Evolutionary conservation across 2,888 invertebrate genomes (phyloP).

Genomic region (Aelia acuminata): DNA sequence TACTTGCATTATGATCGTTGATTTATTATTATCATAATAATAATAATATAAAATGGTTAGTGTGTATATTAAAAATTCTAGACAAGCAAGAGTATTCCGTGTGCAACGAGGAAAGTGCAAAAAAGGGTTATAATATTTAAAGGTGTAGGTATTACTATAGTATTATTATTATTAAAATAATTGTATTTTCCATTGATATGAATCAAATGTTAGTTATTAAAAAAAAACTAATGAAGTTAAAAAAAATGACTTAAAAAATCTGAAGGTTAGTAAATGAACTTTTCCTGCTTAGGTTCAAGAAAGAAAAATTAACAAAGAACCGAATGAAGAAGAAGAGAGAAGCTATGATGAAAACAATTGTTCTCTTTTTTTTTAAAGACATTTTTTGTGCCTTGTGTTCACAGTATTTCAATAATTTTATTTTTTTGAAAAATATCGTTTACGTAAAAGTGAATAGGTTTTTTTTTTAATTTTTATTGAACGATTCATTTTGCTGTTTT

Average conservation of each 20-base stretch:
- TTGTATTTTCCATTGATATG: background rate
- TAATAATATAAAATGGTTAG: too few species aligned
- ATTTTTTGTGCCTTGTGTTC: background rate
- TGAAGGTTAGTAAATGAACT: constrained; percentile 10
- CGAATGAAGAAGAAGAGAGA: background rate
- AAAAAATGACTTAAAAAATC: background rate
- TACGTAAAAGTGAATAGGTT: background rate
- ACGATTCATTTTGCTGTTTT: background rate
- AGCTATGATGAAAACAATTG: background rate
- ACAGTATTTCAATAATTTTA: background rate
- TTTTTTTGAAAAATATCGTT: background rate
- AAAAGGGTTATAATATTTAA: too few species aligned
- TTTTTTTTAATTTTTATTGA: background rate
- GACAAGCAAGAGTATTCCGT: too few species aligned
- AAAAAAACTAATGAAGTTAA: background rate
- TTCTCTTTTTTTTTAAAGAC: background rate
- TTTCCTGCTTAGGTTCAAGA: constrained; percentile 32
- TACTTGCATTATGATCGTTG: too few species aligned
- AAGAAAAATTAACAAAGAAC: constrained; percentile 13
- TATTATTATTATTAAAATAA: background rate
- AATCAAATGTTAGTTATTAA: constrained; percentile 1
- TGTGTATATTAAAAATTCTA: too few species aligned
- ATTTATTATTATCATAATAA: too few species aligned
- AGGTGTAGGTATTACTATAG: too few species aligned
- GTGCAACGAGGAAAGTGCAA: too few species aligned